Conservation (phyloP, 2,888 invertebrate genomes). For the Leuctra nigra region DNA sequence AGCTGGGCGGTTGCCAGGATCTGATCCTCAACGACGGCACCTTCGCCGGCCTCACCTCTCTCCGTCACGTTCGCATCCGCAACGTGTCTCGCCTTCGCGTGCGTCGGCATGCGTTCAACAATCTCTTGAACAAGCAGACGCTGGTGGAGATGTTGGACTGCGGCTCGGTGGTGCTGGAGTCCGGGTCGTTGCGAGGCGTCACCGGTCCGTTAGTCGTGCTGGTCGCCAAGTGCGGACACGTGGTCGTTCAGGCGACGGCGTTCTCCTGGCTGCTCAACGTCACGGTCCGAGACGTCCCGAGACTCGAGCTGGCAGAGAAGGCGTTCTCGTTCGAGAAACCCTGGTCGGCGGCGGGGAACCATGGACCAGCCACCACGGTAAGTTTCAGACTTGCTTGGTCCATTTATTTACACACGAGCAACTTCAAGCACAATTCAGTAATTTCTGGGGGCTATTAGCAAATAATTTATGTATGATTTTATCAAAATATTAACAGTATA, state of each 20-base stretch:
- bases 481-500: too few species aligned
- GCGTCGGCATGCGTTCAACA: conserved; percentile 52
- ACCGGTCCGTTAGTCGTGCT: conserved; percentile 56
- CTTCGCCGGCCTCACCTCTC: conserved; percentile 48
- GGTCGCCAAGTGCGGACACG: conserved; percentile 50
- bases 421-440: too few species aligned
- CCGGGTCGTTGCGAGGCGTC: conserved; percentile 54
- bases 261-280: conserved; percentile 60
- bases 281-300: conserved; percentile 49
- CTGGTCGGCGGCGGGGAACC: conserved; percentile 39
- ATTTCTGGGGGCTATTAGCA: too few species aligned
- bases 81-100: conserved; percentile 48
- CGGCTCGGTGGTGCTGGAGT: conserved; percentile 52
- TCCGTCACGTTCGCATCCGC: conserved; percentile 49
- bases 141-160: conserved; percentile 47
- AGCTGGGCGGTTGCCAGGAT: conserved; percentile 47
- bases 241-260: conserved; percentile 53
- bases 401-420: too few species aligned
- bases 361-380: conserved; percentile 52
- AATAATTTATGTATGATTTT: too few species aligned
- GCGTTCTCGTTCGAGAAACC: conserved; percentile 56
- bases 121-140: conserved; percentile 52
- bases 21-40: conserved; percentile 50
- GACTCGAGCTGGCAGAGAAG: conserved; percentile 50
- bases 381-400: too few species aligned